Percentiles rank a stretch among this genome's conserved stretches.
phyloP scores from a whole-genome alignment of 2,888 invertebrate genomes.

The Gari tellinella region DNA sequence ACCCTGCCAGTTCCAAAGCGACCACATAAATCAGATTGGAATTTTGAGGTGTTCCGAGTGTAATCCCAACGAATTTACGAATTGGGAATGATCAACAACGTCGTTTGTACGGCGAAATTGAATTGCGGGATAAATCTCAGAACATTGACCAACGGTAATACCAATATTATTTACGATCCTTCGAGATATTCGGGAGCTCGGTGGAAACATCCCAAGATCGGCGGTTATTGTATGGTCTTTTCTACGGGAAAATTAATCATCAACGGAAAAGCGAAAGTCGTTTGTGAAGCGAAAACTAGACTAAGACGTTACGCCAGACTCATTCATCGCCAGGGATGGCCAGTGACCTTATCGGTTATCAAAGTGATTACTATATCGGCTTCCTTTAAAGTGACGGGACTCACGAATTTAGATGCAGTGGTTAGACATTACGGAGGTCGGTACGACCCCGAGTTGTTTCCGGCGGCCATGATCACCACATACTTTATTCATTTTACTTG shows the following conservation, averaged over 20 bases:
- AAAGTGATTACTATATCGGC: constrained; percentile 12
- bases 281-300: constrained; percentile 11
- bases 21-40: no score
- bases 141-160: not conserved
- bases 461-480: no score
- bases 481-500: no score
- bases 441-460: no score
- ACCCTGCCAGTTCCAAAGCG: no score
- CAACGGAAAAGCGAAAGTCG: not conserved
- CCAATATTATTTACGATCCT: constrained; percentile 10
- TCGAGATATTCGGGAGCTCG: constrained; percentile 8
- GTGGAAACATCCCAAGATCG: no score
- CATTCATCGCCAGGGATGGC: constrained; percentile 7
- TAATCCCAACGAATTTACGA: no score
- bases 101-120: constrained; percentile 9
- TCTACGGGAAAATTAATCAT: constrained; percentile 5
- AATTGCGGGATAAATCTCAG: constrained; percentile 5
- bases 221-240: constrained; percentile 17
- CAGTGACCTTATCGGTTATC: not conserved
- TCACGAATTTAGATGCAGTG: no score
- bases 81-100: constrained; percentile 17
- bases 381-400: constrained; percentile 8
- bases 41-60: no score
- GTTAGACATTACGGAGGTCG: no score
- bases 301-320: constrained; percentile 16